phyloP scores from a whole-genome alignment of 2,888 invertebrate species.

The Diabrotica balteata region DNA sequence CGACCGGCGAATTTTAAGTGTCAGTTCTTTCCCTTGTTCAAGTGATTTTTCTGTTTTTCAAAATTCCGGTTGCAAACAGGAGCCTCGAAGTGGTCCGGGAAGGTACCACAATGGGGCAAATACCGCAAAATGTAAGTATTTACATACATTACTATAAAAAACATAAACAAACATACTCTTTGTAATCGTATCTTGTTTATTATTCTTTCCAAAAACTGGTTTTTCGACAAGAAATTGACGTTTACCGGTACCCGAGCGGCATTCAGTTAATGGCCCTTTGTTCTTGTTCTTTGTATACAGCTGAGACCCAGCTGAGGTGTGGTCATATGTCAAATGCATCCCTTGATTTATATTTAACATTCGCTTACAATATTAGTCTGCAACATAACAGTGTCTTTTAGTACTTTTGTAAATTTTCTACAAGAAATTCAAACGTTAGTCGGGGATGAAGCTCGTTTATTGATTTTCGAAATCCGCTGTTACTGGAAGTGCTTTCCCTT shows the following conservation, averaged over 20 bases:
- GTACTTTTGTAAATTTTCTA: neutral
- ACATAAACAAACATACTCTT: neutral
- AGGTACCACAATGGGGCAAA: conserved; percentile 61
- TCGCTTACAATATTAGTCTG: neutral
- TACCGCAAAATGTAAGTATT: conserved; percentile 59
- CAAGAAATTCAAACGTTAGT: too few relatives aligned
- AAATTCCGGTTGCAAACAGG: conserved; percentile 61
- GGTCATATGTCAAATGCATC: conserved; percentile 23
- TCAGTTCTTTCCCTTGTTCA: conserved; percentile 6
- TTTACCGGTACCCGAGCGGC: conserved; percentile 16
- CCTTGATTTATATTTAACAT: neutral
- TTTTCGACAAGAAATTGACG: neutral
- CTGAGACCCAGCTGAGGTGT: conserved; percentile 32
- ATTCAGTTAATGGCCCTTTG: conserved; percentile 28
- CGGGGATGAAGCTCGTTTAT: neutral
- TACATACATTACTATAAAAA: conserved; percentile 1
- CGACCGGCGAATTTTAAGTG: conserved; percentile 19
- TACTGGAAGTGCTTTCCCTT: conserved; percentile 1
- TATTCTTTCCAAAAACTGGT: neutral
- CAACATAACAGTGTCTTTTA: neutral
- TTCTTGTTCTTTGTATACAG: conserved; percentile 23
- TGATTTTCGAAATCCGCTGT: conserved; percentile 3
- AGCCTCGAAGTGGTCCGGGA: conserved; percentile 58
- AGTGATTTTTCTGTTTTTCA: conserved; percentile 41
- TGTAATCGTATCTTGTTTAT: too few relatives aligned